These are phyloP conservation scores for Melieria omissa DNA, from an alignment of 2,888 invertebrate species.

Conservation along the genomic window DNA sequence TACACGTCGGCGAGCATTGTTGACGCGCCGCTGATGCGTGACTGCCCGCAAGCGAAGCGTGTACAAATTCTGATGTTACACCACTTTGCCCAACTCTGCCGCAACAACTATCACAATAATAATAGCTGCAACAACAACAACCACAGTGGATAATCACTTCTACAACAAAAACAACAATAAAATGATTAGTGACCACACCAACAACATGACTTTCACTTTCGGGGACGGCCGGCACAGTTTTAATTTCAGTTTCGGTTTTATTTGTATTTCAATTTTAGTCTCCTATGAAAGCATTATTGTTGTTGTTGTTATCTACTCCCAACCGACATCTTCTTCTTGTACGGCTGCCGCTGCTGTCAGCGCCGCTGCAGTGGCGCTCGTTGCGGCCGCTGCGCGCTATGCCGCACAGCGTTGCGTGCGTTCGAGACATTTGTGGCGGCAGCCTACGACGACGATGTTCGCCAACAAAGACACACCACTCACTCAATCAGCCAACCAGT, in stretches of 20 bases:
- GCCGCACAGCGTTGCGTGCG: background rate
- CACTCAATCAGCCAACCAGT: background rate
- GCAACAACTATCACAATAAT: too few species aligned
- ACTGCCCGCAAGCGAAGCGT: too few species aligned
- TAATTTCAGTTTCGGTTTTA: background rate
- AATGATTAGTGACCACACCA: constrained; percentile 6
- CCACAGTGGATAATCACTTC: background rate
- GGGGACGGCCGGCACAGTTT: background rate
- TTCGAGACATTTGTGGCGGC: too few species aligned
- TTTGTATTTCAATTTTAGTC: too few species aligned
- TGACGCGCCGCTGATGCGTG: too few species aligned
- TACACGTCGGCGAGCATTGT: too few species aligned
- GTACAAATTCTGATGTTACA: too few species aligned
- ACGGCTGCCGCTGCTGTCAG: background rate
- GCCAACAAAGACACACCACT: too few species aligned
- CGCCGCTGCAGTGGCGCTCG: background rate
- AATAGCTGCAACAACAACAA: background rate
- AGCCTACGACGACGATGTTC: too few species aligned
- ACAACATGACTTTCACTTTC: constrained; percentile 28
- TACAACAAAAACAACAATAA: background rate
- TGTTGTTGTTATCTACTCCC: background rate
- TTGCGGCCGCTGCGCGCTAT: background rate
- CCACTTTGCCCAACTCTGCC: too few species aligned
- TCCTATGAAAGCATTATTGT: too few species aligned
- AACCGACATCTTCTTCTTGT: background rate